Conservation (phyloP, 2,797 vertebrate species). For the Numenius phaeopus region DNA sequence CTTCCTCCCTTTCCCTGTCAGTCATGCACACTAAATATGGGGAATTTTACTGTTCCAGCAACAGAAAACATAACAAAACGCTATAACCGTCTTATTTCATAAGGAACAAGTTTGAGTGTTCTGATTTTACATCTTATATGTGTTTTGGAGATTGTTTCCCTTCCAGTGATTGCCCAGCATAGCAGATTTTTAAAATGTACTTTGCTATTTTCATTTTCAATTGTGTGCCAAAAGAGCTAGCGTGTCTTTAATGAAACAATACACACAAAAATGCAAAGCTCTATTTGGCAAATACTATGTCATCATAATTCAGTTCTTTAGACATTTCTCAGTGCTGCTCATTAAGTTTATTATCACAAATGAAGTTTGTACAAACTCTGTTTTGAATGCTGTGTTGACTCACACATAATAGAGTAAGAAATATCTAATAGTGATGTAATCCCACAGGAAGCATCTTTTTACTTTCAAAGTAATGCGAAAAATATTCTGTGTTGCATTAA, state of each 20-base stretch:
- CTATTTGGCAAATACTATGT: not conserved
- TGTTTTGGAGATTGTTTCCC: constrained; percentile 3
- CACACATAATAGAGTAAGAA: constrained; percentile 17
- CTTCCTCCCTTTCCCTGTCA: not conserved
- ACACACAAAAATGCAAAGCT: not conserved
- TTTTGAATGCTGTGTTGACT: constrained; percentile 8
- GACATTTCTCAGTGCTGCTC: constrained; percentile 27
- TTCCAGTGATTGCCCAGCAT: not conserved
- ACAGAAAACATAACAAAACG: not conserved
- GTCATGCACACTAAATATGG: not conserved
- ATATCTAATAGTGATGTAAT: constrained; percentile 24
- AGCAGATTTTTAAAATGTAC: constrained; percentile 44
- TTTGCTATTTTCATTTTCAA: constrained; percentile 9
- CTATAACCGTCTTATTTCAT: not conserved
- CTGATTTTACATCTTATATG: not conserved
- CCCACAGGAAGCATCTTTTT: constrained; percentile 5
- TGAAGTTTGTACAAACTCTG: not conserved
- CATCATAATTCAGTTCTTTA: constrained; percentile 40
- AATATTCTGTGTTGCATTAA: constrained; percentile 50
- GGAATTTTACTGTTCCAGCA: not conserved
- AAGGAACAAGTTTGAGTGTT: not conserved
- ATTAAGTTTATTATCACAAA: constrained; percentile 56
- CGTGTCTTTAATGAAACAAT: constrained; percentile 22
- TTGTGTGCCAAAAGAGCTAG: not conserved
- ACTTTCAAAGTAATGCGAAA: constrained; percentile 33